Base-by-base conservation (phyloP, 2,888 invertebrate genomes). In the Ophioninae sp. region DNA sequence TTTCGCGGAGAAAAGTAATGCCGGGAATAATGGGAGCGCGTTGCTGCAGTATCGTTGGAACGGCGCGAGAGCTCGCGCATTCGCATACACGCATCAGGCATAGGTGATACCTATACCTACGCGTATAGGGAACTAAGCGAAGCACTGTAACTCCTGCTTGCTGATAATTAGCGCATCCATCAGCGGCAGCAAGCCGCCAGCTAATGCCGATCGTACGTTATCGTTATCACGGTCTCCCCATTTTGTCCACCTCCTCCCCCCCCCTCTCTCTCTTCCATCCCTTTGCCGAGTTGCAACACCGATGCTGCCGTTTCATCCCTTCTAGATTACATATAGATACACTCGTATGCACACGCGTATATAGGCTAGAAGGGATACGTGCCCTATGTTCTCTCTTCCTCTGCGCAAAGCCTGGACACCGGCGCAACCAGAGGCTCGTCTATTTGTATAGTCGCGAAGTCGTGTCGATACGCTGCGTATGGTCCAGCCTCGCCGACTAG, bases 181-280 rank as follows among this genome's bases (percentile, higher is more conserved):
- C 93, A 93, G 92, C 90, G 87, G 86, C 91, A 92, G 93, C 92
- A 91, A 93, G 92, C 92, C 92, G 89, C 91, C 90, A 91, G 92
- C 93, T 93, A 93, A 93, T 93, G 92, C 93, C 92, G 92, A 93
- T 93, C 92, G 93, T 93, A 93, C 92, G 92, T 93, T 93, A 93
- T 92, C 93, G 93, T 93, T 93, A 93, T 93, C 93, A 92, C 91
- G 88, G 88, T 89, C 90, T 91, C 91, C 91, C 92, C 91, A 91
- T 92, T 92, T 92, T 91, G 90, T 89, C 89, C 88, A 86, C 88
- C 85, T 87, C 84, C 85, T 23, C 78, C 87, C 84, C 85, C 39
- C 78, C 80, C 65, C 21, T 20, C 13, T 20, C 75, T 57, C 74
- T 81, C 74, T 65, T 64, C 61, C 75, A 79, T 82, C 74, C 84